Percentiles rank a stretch among this genome's conserved stretches.
phyloP scores from a whole-genome alignment of 2,888 invertebrate species.

The Prostheceraeus crozeri region DNA sequence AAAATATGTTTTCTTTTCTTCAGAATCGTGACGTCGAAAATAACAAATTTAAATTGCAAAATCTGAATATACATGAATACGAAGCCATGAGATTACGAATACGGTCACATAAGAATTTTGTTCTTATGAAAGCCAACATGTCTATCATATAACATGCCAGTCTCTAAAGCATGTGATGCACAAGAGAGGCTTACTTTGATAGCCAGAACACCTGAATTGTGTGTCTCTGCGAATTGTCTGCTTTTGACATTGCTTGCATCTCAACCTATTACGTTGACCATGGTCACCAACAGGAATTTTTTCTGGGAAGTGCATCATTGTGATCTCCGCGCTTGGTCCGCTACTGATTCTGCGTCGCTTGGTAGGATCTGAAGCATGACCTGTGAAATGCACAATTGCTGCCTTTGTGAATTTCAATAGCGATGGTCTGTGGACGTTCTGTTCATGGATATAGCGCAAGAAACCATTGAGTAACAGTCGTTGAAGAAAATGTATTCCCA shows the following conservation, averaged over 20 bases:
- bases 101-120: no score
- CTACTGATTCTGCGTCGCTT: background rate
- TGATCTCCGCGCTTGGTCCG: background rate
- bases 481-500: background rate
- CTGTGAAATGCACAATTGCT: background rate
- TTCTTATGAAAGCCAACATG: no score
- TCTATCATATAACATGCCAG: no score
- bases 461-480: background rate
- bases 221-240: slow-evolving; percentile 1
- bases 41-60: no score
- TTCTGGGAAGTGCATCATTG: background rate
- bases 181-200: background rate
- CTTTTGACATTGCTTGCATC: background rate
- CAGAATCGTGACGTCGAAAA: no score
- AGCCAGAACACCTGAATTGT: background rate
- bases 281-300: background rate
- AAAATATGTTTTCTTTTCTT: no score
- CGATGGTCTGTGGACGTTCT: background rate
- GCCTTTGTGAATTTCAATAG: background rate
- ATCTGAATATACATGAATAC: no score
- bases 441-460: background rate
- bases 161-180: background rate
- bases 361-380: background rate
- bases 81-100: no score
- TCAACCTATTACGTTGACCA: background rate